Conservation (phyloP, 1,140 invertebrate genomes). For the Tenebrio molitor region DNA sequence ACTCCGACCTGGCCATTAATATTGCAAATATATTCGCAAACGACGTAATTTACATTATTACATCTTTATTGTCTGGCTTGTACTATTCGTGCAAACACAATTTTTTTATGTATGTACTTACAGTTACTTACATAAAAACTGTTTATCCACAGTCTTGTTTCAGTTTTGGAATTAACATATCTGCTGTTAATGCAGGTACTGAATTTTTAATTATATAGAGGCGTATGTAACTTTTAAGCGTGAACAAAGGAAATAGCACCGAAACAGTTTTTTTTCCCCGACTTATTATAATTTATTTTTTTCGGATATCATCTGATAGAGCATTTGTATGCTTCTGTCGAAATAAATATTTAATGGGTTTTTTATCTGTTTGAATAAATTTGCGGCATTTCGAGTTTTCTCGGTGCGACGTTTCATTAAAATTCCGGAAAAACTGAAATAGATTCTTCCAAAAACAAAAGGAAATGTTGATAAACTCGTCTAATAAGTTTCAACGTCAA, state of each 20-base stretch:
- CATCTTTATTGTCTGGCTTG: conserved; percentile 32
- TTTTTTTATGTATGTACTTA: conserved; percentile 21
- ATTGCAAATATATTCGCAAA: conserved; percentile 12
- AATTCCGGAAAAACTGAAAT: not conserved
- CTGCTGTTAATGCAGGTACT: conserved; percentile 17
- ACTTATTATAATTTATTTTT: conserved; percentile 20
- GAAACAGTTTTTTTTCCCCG: not conserved
- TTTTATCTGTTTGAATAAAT: conserved; percentile 11
- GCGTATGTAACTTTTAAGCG: not conserved
- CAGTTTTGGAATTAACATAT: conserved; percentile 28
- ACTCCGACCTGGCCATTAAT: not conserved
- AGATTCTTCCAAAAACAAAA: no score
- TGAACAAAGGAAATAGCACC: conserved; percentile 30
- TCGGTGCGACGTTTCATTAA: not conserved
- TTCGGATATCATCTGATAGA: conserved; percentile 3
- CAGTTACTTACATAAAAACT: conserved; percentile 18
- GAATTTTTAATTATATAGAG: conserved; percentile 15
- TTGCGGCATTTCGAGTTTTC: not conserved
- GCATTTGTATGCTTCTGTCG: not conserved
- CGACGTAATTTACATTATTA: conserved; percentile 14
- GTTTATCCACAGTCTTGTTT: conserved; percentile 1
- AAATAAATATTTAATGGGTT: conserved; percentile 24
- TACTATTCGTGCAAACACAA: conserved; percentile 22
- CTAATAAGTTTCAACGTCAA: no score
- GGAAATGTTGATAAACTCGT: no score